These are phyloP conservation scores for Toxostoma redivivum DNA, from an alignment of 2,113 vertebrate genomes.

Conservation along the genomic window DNA sequence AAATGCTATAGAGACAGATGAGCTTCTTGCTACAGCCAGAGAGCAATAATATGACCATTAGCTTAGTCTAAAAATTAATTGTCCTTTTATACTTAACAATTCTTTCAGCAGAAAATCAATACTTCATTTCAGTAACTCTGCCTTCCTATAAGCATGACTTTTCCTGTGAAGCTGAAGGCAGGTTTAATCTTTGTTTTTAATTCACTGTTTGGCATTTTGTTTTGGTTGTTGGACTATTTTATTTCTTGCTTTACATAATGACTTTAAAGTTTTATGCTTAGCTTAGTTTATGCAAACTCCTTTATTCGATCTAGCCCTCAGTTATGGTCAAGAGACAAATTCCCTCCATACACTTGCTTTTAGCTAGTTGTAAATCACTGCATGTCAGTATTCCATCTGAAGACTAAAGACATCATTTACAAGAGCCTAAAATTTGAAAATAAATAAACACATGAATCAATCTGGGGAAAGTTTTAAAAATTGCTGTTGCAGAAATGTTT, in stretches of 20 bases:
- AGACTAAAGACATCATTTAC: constrained; percentile 5
- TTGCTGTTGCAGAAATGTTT: not conserved
- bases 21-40: not conserved
- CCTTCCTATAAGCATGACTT: not conserved
- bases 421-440: not conserved
- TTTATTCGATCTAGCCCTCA: not conserved
- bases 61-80: constrained; percentile 30
- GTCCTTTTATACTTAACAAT: constrained; percentile 13
- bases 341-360: not conserved
- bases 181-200: not conserved
- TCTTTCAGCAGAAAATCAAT: constrained; percentile 39
- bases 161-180: not conserved
- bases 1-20: not conserved
- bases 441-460: constrained; percentile 13
- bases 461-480: not conserved
- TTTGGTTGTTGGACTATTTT: not conserved
- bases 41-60: not conserved
- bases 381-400: not conserved
- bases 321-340: not conserved
- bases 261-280: not conserved
- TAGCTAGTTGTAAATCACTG: constrained; percentile 4
- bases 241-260: not conserved
- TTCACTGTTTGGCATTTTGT: not conserved
- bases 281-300: not conserved
- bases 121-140: not conserved